A percentile compares a stretch with the other conserved stretches of the same genome.
phyloP scores from a whole-genome alignment of 30 jellyfish, hydroid and myxozoan species.

The Hydractinia echinata region DNA sequence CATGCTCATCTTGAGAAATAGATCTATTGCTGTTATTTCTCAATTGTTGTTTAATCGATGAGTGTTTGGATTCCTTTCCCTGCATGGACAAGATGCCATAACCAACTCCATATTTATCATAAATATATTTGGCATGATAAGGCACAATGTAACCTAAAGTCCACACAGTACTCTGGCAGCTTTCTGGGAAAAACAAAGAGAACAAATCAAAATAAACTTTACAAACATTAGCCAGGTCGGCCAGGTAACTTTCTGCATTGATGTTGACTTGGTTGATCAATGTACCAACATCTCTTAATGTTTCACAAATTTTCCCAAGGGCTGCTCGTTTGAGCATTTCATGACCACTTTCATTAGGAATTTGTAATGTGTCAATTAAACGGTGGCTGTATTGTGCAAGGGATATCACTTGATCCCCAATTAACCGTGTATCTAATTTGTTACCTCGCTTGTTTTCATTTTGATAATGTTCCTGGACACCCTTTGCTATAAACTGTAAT shows the following conservation, averaged over 20 bases:
- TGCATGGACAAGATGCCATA: not conserved
- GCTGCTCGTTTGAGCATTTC: not conserved
- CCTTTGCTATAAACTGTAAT: conserved; percentile 23
- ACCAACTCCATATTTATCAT: not conserved
- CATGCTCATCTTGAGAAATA: not conserved
- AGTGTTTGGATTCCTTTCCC: too few species aligned
- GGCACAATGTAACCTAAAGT: too few species aligned
- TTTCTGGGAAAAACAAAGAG: too few species aligned
- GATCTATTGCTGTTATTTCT: too few species aligned
- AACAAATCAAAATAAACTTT: too few species aligned
- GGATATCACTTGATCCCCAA: not conserved
- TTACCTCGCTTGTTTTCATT: not conserved
- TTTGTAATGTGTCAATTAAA: not conserved
- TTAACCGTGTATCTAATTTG: not conserved
- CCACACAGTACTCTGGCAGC: too few species aligned
- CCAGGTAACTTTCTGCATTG: too few species aligned
- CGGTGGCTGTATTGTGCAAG: not conserved
- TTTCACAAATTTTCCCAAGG: not conserved
- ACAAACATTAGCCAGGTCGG: too few species aligned
- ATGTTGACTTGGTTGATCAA: not conserved
- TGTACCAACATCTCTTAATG: not conserved
- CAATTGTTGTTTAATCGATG: too few species aligned
- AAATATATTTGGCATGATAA: not conserved
- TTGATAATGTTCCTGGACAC: not conserved
- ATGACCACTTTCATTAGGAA: not conserved